These are phyloP conservation scores for Gisinianus flammeolus DNA, from an alignment of 2,888 invertebrate species.

Conservation along the genomic window DNA sequence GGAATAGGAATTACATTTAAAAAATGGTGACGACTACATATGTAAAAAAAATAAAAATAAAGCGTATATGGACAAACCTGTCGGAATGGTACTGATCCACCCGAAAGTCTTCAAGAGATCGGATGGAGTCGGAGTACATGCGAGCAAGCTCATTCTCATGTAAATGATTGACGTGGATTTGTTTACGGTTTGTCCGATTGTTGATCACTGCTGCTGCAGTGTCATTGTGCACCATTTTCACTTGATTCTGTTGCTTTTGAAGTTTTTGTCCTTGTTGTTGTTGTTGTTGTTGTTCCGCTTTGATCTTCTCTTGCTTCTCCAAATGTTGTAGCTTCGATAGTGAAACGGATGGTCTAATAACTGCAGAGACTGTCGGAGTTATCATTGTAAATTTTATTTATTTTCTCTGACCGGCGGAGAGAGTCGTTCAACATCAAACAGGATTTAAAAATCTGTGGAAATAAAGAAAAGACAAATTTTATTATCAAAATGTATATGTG, in stretches of 20 bases:
- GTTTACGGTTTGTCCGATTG: conserved; percentile 10
- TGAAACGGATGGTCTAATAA: conserved; percentile 52
- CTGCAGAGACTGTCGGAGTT: conserved; percentile 52
- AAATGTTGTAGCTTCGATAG: conserved; percentile 49
- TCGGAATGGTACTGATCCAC: conserved; percentile 44
- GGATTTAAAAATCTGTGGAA: neutral
- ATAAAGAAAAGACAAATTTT: neutral
- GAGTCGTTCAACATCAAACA: neutral
- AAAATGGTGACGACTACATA: neutral
- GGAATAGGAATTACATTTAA: no score
- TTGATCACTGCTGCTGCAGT: conserved; percentile 1
- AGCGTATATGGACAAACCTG: conserved; percentile 47
- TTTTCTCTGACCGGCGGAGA: neutral
- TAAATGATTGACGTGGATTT: conserved; percentile 38
- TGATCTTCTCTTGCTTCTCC: conserved; percentile 43
- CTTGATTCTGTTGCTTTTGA: conserved; percentile 21
- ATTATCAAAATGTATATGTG: no score
- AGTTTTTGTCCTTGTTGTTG: conserved; percentile 18
- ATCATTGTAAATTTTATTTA: conserved; percentile 48
- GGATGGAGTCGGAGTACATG: conserved; percentile 49
- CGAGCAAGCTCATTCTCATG: conserved; percentile 49
- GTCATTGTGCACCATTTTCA: conserved; percentile 26
- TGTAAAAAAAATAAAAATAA: neutral
- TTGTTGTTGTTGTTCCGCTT: conserved; percentile 32
- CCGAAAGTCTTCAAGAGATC: conserved; percentile 52